These are phyloP conservation scores for Chrysotoxum bicinctum DNA, from an alignment of 2,888 invertebrate genomes.

Conservation along the genomic window DNA sequence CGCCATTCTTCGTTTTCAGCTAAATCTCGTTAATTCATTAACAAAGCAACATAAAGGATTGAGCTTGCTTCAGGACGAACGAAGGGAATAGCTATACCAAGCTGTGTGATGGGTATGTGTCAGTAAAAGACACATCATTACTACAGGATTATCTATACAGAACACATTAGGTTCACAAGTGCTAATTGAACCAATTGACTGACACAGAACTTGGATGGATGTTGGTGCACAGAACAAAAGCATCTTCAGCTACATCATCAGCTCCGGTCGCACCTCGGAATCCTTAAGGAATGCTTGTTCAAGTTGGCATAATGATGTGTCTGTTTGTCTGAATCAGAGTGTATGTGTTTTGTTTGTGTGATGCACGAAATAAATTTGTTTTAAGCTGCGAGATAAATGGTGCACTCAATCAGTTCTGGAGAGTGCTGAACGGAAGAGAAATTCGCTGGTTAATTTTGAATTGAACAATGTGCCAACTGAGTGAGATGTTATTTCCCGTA, in stretches of 20 bases:
- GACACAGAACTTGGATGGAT: conserved; percentile 33
- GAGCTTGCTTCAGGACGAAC: not conserved
- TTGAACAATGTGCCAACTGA: not conserved
- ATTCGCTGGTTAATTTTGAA: not conserved
- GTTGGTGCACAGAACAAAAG: not conserved
- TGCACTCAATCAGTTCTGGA: conserved; percentile 6
- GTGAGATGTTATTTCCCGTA: too few species aligned
- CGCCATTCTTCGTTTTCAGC: conserved; percentile 31
- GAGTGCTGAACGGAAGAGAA: not conserved
- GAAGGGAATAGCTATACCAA: conserved; percentile 23
- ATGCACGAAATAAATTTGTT: conserved; percentile 26
- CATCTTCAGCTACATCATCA: not conserved
- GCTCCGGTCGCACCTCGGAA: not conserved
- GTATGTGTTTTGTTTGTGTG: conserved; percentile 1
- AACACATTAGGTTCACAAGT: conserved; percentile 59
- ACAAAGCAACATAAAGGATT: conserved; percentile 53
- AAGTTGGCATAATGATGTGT: conserved; percentile 2
- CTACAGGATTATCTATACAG: conserved; percentile 51
- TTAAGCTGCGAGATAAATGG: conserved; percentile 4
- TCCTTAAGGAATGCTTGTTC: conserved; percentile 17
- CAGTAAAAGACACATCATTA: conserved; percentile 40
- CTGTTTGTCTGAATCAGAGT: not conserved
- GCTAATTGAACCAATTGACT: conserved; percentile 69
- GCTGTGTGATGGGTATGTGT: not conserved
- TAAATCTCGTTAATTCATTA: conserved; percentile 62